Base-by-base conservation (phyloP, 2,888 invertebrate species). In the Gonocerus acuteangulatus region DNA sequence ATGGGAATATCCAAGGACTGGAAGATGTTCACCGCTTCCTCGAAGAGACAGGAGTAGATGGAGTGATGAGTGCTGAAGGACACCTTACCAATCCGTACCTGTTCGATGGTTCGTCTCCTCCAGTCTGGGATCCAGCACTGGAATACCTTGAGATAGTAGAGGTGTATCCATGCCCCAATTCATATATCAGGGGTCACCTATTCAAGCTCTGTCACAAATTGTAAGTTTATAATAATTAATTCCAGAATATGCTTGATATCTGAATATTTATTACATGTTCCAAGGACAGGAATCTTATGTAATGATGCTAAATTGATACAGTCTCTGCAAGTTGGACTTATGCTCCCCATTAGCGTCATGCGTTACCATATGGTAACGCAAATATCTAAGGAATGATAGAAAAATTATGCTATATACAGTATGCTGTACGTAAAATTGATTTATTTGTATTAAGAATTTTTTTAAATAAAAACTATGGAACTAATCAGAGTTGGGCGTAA, bases 71-170 rank as follows among this genome's bases (percentile, higher is more conserved):
- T 70, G 88, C 90, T 65, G 97, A 97, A 77, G 97, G 97, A 1
- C 93, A 91, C 74, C 81, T 99, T n/a, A 91, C 95, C 72, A 97
- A 99, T 76, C 97, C 99, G n/a, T 87, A 86, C 9, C 74, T 99
- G 64, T 99, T 95, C 76, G 80, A 83, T 70, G 85, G 88, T 68
- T 71, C 76, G 34, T 81, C 84, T 72, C 89, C 90, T n/a, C 83
- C 89, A 1, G 81, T 86, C 22, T 96, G 95, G 94, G 84, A 90
- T 70, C 85, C 95, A 71, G 93, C 92, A 0, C 73, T 82, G 49
- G 92, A 95, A 73, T 96, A 96, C 75, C 77, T 96, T 66, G 82
- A 88, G 57, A 78, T 93, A 64, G 89, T 87, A 0, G 82, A 87
- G 67, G 75, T 80, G 69, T 87, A 90, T 76, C 91, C 95, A 2